Base-by-base conservation (phyloP, 2,888 invertebrate genomes). In the Caenorhabditis panamensis region DNA sequence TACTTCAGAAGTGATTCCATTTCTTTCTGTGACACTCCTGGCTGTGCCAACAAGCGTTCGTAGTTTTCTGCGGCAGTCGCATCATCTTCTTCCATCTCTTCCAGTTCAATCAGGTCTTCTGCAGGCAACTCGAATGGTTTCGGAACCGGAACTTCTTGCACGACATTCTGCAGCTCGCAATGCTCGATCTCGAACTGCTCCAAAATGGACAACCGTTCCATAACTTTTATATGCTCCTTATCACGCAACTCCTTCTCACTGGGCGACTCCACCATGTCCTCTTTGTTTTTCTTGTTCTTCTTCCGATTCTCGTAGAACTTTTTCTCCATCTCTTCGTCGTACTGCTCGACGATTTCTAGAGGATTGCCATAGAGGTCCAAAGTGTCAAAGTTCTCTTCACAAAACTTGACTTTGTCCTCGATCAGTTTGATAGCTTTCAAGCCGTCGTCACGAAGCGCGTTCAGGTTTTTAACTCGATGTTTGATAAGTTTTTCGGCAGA, bases 311-410 rank as follows among this genome's bases (percentile, higher is more conserved):
- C 64, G 22, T 71, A 69, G 20, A 77, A 77, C 64, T 37, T 13
- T 16, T 51, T 41, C 31, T 77, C 77, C 61, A 56, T 49, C 11
- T 58, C 64, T 22, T 72, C 79, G n/a, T 72, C 67, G 28, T 73
- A 79, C 24, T 59, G 49, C 44, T 79, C 79, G 11, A 62, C 62
- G 41, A 79, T 79, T 28, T 79, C 79, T 13, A 68, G 22, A 1
- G 44, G 49, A 3, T 51, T 67, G 4, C 67, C 72, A 2, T 71
- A 47, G 4, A 61, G 28, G 1, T 47, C 26, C 9, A 73, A 47
- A 4, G 44, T 11, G 5, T 37, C 36, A 41, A 62, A 79, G 36
- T 59, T 62, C 11, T 66, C 66, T 58, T 58, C 41, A 31, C 49
- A 49, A 20, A 62, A 79, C 44, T 49, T 41, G 22, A 73, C 37